Percentiles rank a stretch among this genome's conserved stretches.
phyloP scores from a whole-genome alignment of 2,113 vertebrate genomes.

The Felis catus region F.catus_Fca126_mat1.0 CM031419.1:143965501-143966000 shows the following conservation, averaged over 20 bases:
- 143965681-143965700: not conserved
- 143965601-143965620: not conserved
- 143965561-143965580: not conserved
- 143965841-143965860: not conserved
- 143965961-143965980: not conserved
- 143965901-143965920: not conserved
- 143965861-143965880: not conserved
- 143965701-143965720: not conserved
- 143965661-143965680: not conserved
- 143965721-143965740: not conserved
- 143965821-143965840: not conserved
- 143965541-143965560: not conserved
- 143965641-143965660: not conserved
- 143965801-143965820: not conserved
- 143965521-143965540: not conserved
- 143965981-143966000: not conserved
- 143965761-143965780: not conserved
- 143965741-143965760: not conserved
- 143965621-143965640: not conserved
- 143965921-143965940: not conserved
- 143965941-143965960: not conserved
- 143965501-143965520: too few species aligned
- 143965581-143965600: not conserved
- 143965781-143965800: not conserved
- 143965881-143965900: not conserved